These are phyloP conservation scores for Bombus affinis DNA, from an alignment of 1,140 invertebrate genomes.

Conservation along the genomic window DNA sequence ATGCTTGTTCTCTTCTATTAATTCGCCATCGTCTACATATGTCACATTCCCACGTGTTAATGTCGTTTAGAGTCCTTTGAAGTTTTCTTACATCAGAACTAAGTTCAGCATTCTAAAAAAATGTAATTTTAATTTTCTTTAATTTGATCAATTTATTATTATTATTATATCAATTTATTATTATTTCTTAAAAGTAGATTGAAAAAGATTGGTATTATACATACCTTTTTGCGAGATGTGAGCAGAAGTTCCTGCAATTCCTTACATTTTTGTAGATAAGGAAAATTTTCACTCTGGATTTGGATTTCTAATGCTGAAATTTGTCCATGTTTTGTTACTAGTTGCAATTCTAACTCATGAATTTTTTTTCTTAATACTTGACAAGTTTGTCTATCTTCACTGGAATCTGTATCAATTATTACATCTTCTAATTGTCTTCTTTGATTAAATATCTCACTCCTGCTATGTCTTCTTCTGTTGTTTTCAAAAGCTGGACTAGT, in stretches of 20 bases:
- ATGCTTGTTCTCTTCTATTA: conserved; percentile 65
- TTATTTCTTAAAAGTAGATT: neutral
- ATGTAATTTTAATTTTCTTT: conserved; percentile 2
- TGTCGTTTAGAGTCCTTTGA: conserved; percentile 52
- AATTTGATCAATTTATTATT: neutral
- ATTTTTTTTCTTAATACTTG: conserved; percentile 67
- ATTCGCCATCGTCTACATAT: conserved; percentile 66
- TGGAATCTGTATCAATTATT: conserved; percentile 18
- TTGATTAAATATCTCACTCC: conserved; percentile 72
- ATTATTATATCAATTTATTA: too few relatives aligned
- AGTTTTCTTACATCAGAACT: conserved; percentile 60
- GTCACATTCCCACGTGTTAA: conserved; percentile 67
- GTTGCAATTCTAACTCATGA: conserved; percentile 69
- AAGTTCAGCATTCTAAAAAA: conserved; percentile 65
- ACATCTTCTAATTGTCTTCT: conserved; percentile 67
- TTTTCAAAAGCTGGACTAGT: conserved; percentile 65
- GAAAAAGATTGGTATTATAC: conserved; percentile 15
- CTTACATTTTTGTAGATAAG: conserved; percentile 73
- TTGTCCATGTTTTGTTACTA: conserved; percentile 72
- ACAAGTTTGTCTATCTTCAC: conserved; percentile 20
- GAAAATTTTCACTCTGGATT: conserved; percentile 73
- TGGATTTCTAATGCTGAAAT: conserved; percentile 74
- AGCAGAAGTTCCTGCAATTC: conserved; percentile 68
- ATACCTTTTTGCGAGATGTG: conserved; percentile 67
- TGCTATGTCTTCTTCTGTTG: conserved; percentile 60